These are phyloP conservation scores for Bedellia somnulentella DNA, from an alignment of 2,888 invertebrate species.

Conservation along the genomic window DNA sequence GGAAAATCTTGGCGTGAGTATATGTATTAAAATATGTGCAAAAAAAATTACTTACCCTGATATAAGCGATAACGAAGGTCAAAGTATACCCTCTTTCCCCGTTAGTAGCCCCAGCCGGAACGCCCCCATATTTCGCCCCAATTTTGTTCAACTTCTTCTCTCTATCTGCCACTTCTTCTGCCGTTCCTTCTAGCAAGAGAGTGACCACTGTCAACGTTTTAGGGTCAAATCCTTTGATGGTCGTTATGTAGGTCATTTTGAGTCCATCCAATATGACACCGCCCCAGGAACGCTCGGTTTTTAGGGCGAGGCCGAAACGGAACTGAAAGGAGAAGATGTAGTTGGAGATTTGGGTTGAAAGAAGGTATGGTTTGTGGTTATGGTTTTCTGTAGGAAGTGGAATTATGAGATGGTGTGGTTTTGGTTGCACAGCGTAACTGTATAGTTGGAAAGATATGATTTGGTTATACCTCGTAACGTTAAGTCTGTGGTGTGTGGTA, in stretches of 20 bases:
- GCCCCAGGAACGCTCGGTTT: constrained; percentile 63
- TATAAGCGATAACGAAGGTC: constrained; percentile 97
- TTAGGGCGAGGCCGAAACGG: constrained; percentile 83
- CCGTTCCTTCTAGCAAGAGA: constrained; percentile 85
- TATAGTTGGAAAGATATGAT: no score
- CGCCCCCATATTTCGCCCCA: constrained; percentile 74
- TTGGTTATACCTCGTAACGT: no score
- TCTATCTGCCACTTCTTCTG: constrained; percentile 66
- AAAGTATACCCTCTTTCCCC: constrained; percentile 94
- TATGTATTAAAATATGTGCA: no score
- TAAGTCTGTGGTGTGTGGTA: no score
- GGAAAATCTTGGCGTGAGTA: no score
- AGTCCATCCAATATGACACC: constrained; percentile 74
- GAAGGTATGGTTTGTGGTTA: no score
- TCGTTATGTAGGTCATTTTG: constrained; percentile 86
- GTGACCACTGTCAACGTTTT: constrained; percentile 87
- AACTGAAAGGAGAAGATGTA: constrained; percentile 62
- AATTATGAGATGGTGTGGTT: no score
- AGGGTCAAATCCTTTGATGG: constrained; percentile 83
- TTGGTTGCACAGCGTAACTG: no score
- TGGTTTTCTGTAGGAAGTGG: no score
- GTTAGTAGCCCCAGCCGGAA: constrained; percentile 90
- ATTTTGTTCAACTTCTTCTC: constrained; percentile 74
- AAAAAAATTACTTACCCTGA: constrained; percentile 76
- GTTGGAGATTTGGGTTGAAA: no score